Base-by-base conservation (phyloP, 2,888 invertebrate species). In the Leptinotarsa juncta region DNA sequence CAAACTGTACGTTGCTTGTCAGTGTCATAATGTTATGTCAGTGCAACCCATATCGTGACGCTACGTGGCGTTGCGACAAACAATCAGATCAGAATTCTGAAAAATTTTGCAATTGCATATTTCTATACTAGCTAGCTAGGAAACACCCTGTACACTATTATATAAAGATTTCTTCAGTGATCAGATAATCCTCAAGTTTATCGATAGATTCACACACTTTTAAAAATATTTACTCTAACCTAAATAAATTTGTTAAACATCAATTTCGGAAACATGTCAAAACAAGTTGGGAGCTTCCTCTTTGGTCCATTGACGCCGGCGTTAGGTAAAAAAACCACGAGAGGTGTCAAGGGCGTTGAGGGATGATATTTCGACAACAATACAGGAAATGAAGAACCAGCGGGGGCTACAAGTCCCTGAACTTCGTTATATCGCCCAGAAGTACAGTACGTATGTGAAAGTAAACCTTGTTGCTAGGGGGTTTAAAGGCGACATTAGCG, bases 251-350 rank as follows among this genome's bases (percentile, higher is more conserved):
- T 20, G 55, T 68, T 18, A 55, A 20, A 50, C 20, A 68, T 51
- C 68, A n/a, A 55, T 42, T 65, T 16, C 32, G 12, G 26, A 71
- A 71, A 65, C 71, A 51, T 65, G 71, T 65, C 65, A 71, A 50
- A 65, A 71, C 65, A 71, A 26, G 71, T 53, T 14, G 32, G 26
- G n/a, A 62, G 32, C 42, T 32, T 62, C 16, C 26, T 32, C 15
- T 23, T 26, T 16, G 50, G 14, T 15, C 20, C 10, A 12, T 49
- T 67, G 49, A 62, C 70, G 70, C 70, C 62, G 50, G 70, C 70
- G 70, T 70, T 70, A 15, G 26, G 50, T 67, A 51, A 3, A 20
- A 42, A 18, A 60, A 48, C 5, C 62, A 32, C 57, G 53, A 50
- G 53, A 32, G 55, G 55, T 53, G 68, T 55, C 68, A 55, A 53